Evolutionary conservation across 2,888 invertebrate species (phyloP).

Genomic region (Erannis defoliaria): DNA sequence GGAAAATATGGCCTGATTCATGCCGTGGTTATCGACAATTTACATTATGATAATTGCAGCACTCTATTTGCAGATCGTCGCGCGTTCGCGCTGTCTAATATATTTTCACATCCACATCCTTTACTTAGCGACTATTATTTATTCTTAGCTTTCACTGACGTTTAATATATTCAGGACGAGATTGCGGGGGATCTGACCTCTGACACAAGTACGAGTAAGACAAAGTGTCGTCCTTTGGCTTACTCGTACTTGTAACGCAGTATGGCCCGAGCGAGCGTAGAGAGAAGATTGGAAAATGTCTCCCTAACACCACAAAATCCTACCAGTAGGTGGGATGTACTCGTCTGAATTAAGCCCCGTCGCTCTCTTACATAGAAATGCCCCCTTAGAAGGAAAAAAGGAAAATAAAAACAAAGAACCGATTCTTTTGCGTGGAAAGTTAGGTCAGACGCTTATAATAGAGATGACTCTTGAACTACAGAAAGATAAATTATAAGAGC

Average conservation of each 20-base stretch:
- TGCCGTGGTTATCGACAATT: constrained; percentile 40
- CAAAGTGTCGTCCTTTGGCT: too few relatives aligned
- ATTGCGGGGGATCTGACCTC: too few relatives aligned
- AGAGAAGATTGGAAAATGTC: neutral
- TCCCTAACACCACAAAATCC: neutral
- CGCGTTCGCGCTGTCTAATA: neutral
- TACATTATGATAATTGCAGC: constrained; percentile 37
- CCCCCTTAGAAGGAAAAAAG: neutral
- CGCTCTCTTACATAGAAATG: too few relatives aligned
- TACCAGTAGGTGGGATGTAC: neutral
- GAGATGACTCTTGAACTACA: constrained; percentile 11
- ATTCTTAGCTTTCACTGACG: too few relatives aligned
- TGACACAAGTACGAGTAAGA: too few relatives aligned
- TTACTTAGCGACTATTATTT: neutral
- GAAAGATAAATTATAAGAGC: constrained; percentile 1
- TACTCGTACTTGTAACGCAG: too few relatives aligned
- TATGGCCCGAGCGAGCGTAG: too few relatives aligned
- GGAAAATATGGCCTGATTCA: constrained; percentile 35
- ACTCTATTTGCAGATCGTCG: constrained; percentile 12
- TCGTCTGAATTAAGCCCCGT: neutral
- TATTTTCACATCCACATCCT: neutral
- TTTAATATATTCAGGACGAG: neutral
- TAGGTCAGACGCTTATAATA: neutral
- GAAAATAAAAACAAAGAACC: neutral
- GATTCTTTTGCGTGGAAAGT: neutral